Evolutionary conservation across 2,888 invertebrate species (phyloP).

Genomic region (Hecatera dysodea): DNA sequence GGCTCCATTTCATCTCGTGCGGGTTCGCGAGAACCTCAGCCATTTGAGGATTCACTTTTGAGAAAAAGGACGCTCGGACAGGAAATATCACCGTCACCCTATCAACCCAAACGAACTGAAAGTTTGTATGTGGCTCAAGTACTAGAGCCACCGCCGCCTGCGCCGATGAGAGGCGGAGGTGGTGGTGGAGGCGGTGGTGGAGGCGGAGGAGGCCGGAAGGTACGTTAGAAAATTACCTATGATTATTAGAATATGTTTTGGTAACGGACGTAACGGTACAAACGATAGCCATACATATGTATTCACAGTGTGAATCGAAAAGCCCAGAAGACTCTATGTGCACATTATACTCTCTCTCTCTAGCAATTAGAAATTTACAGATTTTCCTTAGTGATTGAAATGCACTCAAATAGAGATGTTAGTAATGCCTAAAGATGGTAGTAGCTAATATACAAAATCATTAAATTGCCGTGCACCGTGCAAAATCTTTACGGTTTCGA

Average conservation of each 20-base stretch:
- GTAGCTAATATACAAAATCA: too few relatives aligned
- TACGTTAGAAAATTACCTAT: constrained; percentile 71
- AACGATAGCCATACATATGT: too few relatives aligned
- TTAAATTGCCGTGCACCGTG: too few relatives aligned
- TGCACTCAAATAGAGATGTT: neutral
- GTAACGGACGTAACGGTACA: too few relatives aligned
- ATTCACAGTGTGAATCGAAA: too few relatives aligned
- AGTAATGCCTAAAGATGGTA: neutral
- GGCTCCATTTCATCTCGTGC: constrained; percentile 90
- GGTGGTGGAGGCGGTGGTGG: constrained; percentile 81
- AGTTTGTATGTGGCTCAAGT: constrained; percentile 94
- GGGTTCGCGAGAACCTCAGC: constrained; percentile 89
- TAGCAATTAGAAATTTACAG: neutral
- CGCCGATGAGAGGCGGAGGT: constrained; percentile 81
- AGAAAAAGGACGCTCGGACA: constrained; percentile 96
- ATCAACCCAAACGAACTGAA: constrained; percentile 97
- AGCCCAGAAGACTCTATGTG: too few relatives aligned
- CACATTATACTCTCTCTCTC: neutral
- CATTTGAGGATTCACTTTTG: constrained; percentile 96
- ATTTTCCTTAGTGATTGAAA: neutral
- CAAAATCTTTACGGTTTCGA: neutral
- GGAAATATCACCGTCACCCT: constrained; percentile 96
- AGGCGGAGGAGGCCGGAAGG: constrained; percentile 84
- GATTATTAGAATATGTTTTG: too few relatives aligned
- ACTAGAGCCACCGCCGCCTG: constrained; percentile 86